Conservation (phyloP, 2,113 vertebrate genomes). For the Girardinichthys multiradiatus region DNA sequence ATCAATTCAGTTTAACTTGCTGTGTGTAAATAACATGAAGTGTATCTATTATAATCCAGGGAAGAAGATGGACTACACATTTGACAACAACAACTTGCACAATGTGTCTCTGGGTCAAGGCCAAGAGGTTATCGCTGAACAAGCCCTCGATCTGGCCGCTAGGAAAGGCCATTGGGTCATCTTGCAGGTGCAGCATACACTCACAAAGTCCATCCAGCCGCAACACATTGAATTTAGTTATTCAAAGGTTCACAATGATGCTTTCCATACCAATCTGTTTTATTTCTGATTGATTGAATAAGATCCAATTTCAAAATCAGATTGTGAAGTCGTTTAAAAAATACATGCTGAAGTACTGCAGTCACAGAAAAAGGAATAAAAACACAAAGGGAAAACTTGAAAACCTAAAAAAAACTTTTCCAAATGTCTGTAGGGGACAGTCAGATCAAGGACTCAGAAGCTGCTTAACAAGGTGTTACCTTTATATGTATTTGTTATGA, state of each 20-base stretch:
- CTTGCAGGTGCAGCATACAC: constrained; percentile 83
- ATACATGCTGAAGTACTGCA: no score
- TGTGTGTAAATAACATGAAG: constrained; percentile 1
- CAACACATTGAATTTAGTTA: not conserved
- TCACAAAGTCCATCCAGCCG: no score
- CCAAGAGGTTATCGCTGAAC: constrained; percentile 91
- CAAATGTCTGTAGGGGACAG: not conserved
- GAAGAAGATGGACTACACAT: constrained; percentile 90
- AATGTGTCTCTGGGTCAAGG: constrained; percentile 95
- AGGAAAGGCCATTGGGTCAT: constrained; percentile 95
- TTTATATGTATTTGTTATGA: constrained; percentile 31
- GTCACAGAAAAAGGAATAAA: not conserved
- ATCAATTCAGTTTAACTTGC: not conserved
- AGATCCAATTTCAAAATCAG: not conserved
- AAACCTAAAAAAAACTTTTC: not conserved
- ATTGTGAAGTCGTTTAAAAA: not conserved
- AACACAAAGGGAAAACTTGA: not conserved
- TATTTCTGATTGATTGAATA: not conserved
- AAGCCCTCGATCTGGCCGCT: constrained; percentile 86
- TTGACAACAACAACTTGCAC: constrained; percentile 92
- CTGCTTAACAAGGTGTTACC: not conserved
- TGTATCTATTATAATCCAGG: constrained; percentile 76
- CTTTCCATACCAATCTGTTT: not conserved
- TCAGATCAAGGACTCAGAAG: constrained; percentile 7
- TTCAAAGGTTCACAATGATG: not conserved